Percentiles rank a stretch among this genome's conserved stretches.
Evolutionary conservation across 2,797 vertebrate species (phyloP).

Genomic region (Sciaenops ocellatus): DNA sequence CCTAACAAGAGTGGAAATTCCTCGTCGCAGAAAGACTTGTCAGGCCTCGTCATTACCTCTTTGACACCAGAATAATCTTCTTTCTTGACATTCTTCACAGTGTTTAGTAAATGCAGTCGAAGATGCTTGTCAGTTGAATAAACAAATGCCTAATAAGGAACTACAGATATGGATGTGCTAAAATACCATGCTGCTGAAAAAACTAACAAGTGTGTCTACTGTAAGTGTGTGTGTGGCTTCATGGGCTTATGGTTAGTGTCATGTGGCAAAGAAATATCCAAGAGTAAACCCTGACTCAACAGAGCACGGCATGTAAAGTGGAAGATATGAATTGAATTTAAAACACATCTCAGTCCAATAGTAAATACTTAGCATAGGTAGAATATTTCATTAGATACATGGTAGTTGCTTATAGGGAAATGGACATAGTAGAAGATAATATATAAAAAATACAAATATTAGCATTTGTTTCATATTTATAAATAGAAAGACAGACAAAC

Average conservation of each 20-base stretch:
- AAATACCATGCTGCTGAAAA: conserved; percentile 13
- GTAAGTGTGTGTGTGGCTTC: conserved; percentile 21
- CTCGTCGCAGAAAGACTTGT: conserved; percentile 20
- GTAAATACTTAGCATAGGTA: conserved; percentile 27
- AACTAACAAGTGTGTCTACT: conserved; percentile 21
- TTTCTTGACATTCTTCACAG: conserved; percentile 21
- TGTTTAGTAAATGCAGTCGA: conserved; percentile 53
- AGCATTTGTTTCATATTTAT: neutral
- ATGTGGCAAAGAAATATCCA: conserved; percentile 29
- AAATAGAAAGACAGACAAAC: neutral
- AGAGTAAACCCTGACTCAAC: conserved; percentile 20
- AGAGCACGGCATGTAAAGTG: conserved; percentile 26
- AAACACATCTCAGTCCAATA: conserved; percentile 28
- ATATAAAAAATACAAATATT: neutral
- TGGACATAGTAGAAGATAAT: neutral
- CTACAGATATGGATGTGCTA: conserved; percentile 18
- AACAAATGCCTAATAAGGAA: conserved; percentile 67
- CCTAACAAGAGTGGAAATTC: conserved; percentile 25
- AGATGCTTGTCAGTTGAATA: conserved; percentile 57
- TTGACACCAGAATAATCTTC: conserved; percentile 34
- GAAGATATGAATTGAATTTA: conserved; percentile 50
- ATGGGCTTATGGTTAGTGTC: conserved; percentile 50
- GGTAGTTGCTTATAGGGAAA: conserved; percentile 10
- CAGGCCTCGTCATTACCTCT: conserved; percentile 18
- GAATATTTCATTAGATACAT: neutral